Evolutionary conservation across 1,140 invertebrate genomes (phyloP).

Genomic region (Chymomyza costata): DNA sequence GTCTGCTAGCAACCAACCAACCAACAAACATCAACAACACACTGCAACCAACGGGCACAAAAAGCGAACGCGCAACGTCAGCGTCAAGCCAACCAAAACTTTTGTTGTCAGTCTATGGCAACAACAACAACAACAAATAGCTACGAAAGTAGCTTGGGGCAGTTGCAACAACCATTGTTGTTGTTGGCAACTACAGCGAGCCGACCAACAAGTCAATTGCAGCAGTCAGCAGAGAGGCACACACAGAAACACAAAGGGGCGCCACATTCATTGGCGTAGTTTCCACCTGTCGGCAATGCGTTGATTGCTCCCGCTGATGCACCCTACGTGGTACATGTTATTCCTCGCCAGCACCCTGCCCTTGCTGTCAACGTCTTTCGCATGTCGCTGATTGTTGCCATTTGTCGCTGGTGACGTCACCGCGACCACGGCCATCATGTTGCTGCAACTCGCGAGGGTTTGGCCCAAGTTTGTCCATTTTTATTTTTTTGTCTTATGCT

Average conservation of each 20-base stretch:
- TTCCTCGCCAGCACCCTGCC: constrained; percentile 2
- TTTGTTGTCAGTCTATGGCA: constrained; percentile 51
- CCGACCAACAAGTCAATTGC: no score
- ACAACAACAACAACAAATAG: constrained; percentile 33
- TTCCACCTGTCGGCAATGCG: constrained; percentile 67
- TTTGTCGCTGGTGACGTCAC: constrained; percentile 53
- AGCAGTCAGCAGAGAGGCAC: constrained; percentile 1
- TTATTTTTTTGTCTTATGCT: no score
- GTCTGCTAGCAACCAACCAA: constrained; percentile 39
- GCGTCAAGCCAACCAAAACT: constrained; percentile 45
- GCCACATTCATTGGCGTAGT: constrained; percentile 59
- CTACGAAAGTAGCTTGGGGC: constrained; percentile 31
- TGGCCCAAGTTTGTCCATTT: constrained; percentile 10
- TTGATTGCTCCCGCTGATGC: constrained; percentile 66
- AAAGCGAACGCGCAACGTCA: constrained; percentile 13
- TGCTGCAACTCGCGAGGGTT: constrained; percentile 1
- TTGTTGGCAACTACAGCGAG: no score
- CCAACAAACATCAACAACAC: constrained; percentile 41
- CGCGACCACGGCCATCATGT: constrained; percentile 23
- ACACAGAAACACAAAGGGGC: constrained; percentile 10
- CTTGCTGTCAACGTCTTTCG: no score
- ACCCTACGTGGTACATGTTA: constrained; percentile 3
- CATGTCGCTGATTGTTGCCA: constrained; percentile 54
- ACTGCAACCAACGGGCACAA: constrained; percentile 38
- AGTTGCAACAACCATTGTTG: no score